These are phyloP conservation scores for Panthera leo DNA, from an alignment of 2,113 vertebrate species.

Conservation along the genomic window DNA sequence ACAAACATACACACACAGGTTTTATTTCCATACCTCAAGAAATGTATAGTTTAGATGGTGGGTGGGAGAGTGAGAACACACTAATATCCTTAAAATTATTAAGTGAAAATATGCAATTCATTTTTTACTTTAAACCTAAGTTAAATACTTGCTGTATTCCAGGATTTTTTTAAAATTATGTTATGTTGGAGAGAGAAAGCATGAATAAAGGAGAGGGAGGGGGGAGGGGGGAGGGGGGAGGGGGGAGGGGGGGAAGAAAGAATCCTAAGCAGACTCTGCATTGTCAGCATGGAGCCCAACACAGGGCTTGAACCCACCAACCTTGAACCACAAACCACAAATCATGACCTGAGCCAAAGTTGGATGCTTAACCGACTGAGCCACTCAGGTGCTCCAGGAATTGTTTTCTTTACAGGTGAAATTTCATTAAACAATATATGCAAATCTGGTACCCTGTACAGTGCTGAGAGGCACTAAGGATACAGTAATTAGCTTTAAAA, in stretches of 20 bases:
- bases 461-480: neutral
- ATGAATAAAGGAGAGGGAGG: no score
- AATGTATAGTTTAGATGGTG: neutral
- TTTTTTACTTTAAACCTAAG: neutral
- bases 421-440: neutral
- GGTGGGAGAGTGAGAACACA: neutral
- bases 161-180: neutral
- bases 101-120: neutral
- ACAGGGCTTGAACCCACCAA: no score
- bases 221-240: no score
- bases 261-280: no score
- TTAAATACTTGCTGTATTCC: neutral
- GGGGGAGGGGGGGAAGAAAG: rapidly evolving
- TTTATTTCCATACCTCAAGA: neutral
- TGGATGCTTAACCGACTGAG: no score
- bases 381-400: neutral
- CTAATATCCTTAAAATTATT: neutral
- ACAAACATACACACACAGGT: neutral
- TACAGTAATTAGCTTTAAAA: neutral
- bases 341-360: no score
- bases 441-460: neutral
- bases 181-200: no score
- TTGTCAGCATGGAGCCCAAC: no score
- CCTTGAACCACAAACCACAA: no score
- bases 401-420: neutral